Base-by-base conservation (phyloP, 2,797 vertebrate species). In the Microhierax caerulescens region DNA sequence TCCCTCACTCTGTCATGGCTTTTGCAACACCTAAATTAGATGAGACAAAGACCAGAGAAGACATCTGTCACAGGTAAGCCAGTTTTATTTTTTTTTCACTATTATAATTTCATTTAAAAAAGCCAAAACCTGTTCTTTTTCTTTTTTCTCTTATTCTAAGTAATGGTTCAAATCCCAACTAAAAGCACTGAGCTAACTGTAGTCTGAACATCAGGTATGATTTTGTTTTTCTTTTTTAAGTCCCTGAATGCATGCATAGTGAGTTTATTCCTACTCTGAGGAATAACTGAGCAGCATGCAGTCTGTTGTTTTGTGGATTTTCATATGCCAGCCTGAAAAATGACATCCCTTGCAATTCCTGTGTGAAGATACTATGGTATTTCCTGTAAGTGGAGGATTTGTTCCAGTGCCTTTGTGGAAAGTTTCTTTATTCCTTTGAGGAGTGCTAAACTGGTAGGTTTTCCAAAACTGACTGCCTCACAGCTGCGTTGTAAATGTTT, bases 121-220 rank as follows among this genome's bases (percentile, higher is more conserved):
- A 34, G 8, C 0, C 1, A 1, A 30, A 50, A 34, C 15, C 0
- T 32, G 22, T 19, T 75, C 1, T 37, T 72, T 87, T 65, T 64
- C 11, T 7, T 72, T 60, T 81, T 18, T 56, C 16, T 59, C 2
- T 54, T 85, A n/a, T 53, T 81, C 36, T 64, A 73, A 89, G 12
- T 27, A 68, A 54, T 22, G 10, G 13, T 20, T 77, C 27, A 84
- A 69, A 81, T 72, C 36, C n/a, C 30, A 78, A 0, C 21, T n/a
- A 41, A 5, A 68, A 34, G 7, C 3, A 57, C 2, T 50, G 74
- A 90, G 17, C 5, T 72, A 78, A 69, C 7, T 65, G 13, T 59
- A 37, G 3, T 43, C 13, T 59, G 73, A 79, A 60, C 45, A 76
- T 36, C 13, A 67, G 13, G 13, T 25, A 23, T 14, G 7, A 43